These are phyloP conservation scores for Salmo trutta DNA, from an alignment of 2,797 vertebrate species.

Conservation along the genomic window DNA sequence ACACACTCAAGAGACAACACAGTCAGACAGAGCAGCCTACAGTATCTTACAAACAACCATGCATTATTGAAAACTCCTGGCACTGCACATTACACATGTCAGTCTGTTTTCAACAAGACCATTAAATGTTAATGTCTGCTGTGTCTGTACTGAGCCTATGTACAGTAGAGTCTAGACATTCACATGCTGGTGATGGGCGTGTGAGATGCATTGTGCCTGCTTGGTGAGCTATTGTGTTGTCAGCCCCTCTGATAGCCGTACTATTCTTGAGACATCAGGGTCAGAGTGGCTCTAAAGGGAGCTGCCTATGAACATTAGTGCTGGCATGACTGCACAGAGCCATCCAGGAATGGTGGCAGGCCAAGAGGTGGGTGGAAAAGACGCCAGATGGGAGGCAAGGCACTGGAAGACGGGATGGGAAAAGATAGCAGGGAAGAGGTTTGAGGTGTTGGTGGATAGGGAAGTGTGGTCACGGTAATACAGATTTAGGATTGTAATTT, in stretches of 20 bases:
- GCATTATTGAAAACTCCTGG: conserved; percentile 43
- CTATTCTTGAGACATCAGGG: neutral
- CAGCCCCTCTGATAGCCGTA: neutral
- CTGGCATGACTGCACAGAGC: neutral
- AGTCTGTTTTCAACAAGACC: conserved; percentile 18
- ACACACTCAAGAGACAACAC: neutral
- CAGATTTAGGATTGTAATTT: neutral
- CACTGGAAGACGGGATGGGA: neutral
- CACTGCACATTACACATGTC: conserved; percentile 31
- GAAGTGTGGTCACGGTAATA: conserved; percentile 3
- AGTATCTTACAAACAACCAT: conserved; percentile 30
- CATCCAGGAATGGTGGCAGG: conserved; percentile 1
- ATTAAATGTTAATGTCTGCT: conserved; percentile 40
- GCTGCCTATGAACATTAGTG: neutral
- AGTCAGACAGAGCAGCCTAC: conserved; percentile 6
- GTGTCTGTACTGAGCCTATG: neutral
- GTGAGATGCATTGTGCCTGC: conserved; percentile 12
- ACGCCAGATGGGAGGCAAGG: neutral
- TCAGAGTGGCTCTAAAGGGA: neutral
- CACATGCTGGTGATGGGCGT: neutral
- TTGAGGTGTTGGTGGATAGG: neutral
- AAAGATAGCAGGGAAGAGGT: neutral
- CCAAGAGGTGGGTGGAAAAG: neutral
- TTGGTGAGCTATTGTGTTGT: conserved; percentile 11
- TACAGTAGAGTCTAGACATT: neutral